A percentile compares a stretch with the other conserved stretches of the same genome.
Evolutionary conservation across 2,888 invertebrate species (phyloP).

Genomic region (Diloba caeruleocephala): DNA sequence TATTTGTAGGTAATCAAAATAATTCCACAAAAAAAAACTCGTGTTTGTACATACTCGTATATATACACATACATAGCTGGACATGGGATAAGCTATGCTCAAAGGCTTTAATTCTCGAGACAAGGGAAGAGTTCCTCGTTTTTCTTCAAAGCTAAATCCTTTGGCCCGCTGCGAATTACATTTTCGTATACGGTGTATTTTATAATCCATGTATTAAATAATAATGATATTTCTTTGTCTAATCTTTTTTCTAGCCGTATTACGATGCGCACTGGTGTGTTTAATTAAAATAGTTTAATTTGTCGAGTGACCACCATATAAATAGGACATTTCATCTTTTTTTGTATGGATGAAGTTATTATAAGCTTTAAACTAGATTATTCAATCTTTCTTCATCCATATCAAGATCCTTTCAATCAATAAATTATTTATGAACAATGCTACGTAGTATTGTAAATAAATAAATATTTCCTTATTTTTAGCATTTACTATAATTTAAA

Average conservation of each 20-base stretch:
- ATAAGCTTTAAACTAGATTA: too few species aligned
- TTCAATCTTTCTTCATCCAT: too few species aligned
- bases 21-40: too few species aligned
- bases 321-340: too few species aligned
- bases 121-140: conserved; percentile 41
- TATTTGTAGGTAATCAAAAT: too few species aligned
- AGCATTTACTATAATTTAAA: too few species aligned
- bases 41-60: conserved; percentile 18
- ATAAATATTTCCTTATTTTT: too few species aligned
- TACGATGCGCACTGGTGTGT: conserved; percentile 21
- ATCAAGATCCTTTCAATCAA: too few species aligned
- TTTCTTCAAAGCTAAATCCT: conserved; percentile 48
- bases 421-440: too few species aligned
- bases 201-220: conserved; percentile 41
- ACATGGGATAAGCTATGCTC: conserved; percentile 55
- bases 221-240: conserved; percentile 17
- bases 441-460: too few species aligned
- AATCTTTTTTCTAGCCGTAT: conserved; percentile 15
- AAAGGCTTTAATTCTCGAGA: conserved; percentile 47
- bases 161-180: conserved; percentile 22
- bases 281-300: conserved; percentile 42
- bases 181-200: conserved; percentile 23
- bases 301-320: too few species aligned
- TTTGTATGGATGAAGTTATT: too few species aligned
- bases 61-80: conserved; percentile 24